phyloP scores from a whole-genome alignment of 1,140 invertebrate genomes.

The Sitobion miscanthi region DNA sequence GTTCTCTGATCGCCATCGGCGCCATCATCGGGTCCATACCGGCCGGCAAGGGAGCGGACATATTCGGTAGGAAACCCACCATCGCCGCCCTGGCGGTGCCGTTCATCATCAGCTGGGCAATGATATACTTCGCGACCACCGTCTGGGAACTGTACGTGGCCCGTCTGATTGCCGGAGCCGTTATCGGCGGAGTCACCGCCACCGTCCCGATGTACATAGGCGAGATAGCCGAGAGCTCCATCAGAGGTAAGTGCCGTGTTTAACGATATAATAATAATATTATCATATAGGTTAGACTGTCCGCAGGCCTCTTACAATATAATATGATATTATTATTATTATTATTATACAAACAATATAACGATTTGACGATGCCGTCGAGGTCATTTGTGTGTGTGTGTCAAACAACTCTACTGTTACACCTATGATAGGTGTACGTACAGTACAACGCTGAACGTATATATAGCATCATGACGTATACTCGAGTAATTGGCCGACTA shows the following conservation, averaged over 20 bases:
- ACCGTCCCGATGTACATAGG: constrained; percentile 63
- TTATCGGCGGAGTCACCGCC: constrained; percentile 58
- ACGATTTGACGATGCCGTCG: not conserved
- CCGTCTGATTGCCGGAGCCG: constrained; percentile 74
- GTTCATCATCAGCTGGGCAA: constrained; percentile 67
- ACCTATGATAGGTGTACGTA: not conserved
- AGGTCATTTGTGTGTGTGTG: not conserved
- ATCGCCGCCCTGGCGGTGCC: constrained; percentile 58
- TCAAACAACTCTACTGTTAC: not conserved
- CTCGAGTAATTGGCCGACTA: not conserved
- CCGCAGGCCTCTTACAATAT: not conserved
- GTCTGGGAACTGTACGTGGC: constrained; percentile 72
- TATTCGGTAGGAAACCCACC: constrained; percentile 68
- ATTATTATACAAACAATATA: not conserved
- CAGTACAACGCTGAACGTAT: not conserved
- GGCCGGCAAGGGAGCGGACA: constrained; percentile 69
- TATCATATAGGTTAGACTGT: not conserved
- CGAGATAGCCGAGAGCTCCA: constrained; percentile 61
- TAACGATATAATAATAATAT: not conserved
- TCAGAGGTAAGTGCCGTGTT: constrained; percentile 66
- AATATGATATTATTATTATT: not conserved
- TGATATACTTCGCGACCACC: constrained; percentile 72
- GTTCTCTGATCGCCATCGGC: constrained; percentile 74
- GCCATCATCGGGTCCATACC: constrained; percentile 70
- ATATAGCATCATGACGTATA: not conserved